Conservation (phyloP, 2,113 vertebrate species). For the Phyllostomus hastatus region DNA sequence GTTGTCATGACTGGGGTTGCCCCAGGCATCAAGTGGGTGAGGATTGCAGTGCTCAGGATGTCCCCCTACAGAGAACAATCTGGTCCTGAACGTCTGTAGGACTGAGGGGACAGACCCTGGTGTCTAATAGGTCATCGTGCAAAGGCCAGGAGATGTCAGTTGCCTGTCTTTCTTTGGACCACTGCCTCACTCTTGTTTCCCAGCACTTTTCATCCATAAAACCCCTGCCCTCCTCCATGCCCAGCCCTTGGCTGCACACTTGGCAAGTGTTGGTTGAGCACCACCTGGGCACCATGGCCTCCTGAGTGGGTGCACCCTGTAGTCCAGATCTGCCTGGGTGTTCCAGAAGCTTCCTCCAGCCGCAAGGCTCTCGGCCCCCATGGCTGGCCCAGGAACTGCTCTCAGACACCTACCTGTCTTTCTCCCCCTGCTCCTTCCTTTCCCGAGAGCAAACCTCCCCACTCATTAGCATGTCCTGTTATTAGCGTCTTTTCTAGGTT, state of each 20-base stretch:
- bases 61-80: neutral
- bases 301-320: accelerated
- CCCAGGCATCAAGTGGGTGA: neutral
- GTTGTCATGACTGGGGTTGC: neutral
- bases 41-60: neutral
- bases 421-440: neutral
- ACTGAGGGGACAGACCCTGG: neutral
- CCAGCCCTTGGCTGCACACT: neutral
- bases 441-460: neutral
- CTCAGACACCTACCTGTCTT: neutral
- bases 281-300: accelerated
- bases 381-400: neutral
- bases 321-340: neutral
- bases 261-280: neutral
- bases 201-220: neutral
- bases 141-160: neutral
- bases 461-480: slow-evolving; percentile 52
- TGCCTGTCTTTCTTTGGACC: neutral
- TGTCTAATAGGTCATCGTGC: neutral
- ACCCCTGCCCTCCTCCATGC: neutral
- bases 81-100: neutral
- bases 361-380: neutral
- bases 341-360: neutral
- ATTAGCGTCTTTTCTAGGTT: slow-evolving; percentile 33
- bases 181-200: neutral